These are phyloP conservation scores for Platysternon megacephalum DNA, from an alignment of 2,113 vertebrate species.

Conservation along the genomic window DNA sequence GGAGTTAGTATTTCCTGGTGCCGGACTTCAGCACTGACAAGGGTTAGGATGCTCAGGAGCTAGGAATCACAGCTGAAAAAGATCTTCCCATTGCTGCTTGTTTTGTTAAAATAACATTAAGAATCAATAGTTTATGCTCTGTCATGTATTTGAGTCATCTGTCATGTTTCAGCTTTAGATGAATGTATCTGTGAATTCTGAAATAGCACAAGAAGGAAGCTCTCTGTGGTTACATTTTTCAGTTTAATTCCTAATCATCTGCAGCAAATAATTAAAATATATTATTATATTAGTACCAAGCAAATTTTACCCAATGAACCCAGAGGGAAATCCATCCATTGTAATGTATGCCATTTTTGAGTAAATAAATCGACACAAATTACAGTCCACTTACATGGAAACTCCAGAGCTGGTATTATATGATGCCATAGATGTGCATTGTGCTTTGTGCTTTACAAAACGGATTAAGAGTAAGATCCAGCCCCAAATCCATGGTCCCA, in stretches of 20 bases:
- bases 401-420: neutral
- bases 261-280: slow-evolving; percentile 57
- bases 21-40: neutral
- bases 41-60: neutral
- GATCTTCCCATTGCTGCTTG: neutral
- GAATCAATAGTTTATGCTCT: slow-evolving; percentile 58
- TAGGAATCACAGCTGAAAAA: neutral
- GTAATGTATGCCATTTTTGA: slow-evolving; percentile 40
- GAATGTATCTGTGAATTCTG: slow-evolving; percentile 26
- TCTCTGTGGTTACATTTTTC: slow-evolving; percentile 32
- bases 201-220: slow-evolving; percentile 15
- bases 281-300: slow-evolving; percentile 32
- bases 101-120: slow-evolving; percentile 39
- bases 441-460: slow-evolving; percentile 33
- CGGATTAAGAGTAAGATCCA: neutral
- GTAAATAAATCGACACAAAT: neutral
- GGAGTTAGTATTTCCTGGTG: neutral
- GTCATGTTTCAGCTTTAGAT: slow-evolving; percentile 34
- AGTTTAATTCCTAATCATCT: slow-evolving; percentile 31
- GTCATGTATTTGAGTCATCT: slow-evolving; percentile 46
- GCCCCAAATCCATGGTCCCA: neutral
- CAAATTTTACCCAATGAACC: neutral
- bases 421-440: neutral
- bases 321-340: slow-evolving; percentile 17
- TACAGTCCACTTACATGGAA: neutral